These are phyloP conservation scores for Mactromeris polynyma DNA, from an alignment of 2,888 invertebrate genomes.

Conservation along the genomic window DNA sequence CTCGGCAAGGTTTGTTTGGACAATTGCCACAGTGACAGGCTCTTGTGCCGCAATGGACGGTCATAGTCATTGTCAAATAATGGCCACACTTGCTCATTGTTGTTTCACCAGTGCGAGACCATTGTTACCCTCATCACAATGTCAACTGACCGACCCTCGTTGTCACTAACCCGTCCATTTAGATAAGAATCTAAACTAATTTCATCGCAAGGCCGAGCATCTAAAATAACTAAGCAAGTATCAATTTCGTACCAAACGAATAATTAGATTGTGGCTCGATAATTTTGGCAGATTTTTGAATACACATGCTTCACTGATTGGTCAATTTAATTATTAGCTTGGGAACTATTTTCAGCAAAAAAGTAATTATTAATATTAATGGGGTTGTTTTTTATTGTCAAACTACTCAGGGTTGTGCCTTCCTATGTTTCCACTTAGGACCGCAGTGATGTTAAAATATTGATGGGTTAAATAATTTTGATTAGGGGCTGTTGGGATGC, in stretches of 20 bases:
- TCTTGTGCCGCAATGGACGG: neutral
- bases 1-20: neutral
- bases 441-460: neutral
- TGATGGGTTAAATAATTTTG: neutral
- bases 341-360: neutral
- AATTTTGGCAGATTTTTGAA: constrained; percentile 20
- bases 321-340: constrained; percentile 48
- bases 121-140: constrained; percentile 19
- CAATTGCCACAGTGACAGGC: neutral
- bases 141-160: constrained; percentile 31
- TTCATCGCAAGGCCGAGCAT: constrained; percentile 23
- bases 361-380: constrained; percentile 22
- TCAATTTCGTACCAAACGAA: constrained; percentile 41
- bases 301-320: constrained; percentile 41
- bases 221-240: constrained; percentile 49
- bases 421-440: neutral
- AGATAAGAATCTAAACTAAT: constrained; percentile 44
- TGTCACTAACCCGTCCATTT: constrained; percentile 47
- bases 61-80: constrained; percentile 13
- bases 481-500: neutral
- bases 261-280: constrained; percentile 25
- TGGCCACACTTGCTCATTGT: constrained; percentile 40
- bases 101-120: constrained; percentile 1
- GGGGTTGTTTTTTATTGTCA: constrained; percentile 16
- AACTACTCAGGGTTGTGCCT: neutral